These are phyloP conservation scores for Mormyrus iriodes DNA, from an alignment of 2,113 vertebrate genomes.

Conservation along the genomic window DNA sequence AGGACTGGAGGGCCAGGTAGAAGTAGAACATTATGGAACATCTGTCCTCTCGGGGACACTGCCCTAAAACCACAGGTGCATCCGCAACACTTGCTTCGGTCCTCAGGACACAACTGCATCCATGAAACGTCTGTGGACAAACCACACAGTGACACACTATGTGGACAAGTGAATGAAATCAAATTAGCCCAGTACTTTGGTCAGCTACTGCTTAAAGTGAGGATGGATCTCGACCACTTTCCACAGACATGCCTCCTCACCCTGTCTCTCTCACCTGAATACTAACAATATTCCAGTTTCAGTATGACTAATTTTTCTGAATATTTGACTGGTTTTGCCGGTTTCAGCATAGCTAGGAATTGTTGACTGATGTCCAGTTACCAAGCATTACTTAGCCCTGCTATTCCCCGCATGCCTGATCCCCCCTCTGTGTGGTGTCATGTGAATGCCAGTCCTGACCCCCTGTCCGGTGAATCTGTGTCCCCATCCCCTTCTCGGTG, in stretches of 20 bases:
- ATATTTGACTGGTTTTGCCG: neutral
- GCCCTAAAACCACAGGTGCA: slow-evolving; percentile 57
- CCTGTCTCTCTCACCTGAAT: neutral
- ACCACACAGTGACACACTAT: neutral
- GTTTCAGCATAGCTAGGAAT: neutral
- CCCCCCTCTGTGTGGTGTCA: neutral
- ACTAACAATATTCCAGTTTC: neutral
- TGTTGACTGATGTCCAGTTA: neutral
- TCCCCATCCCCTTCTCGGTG: neutral
- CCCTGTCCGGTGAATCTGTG: too few species aligned
- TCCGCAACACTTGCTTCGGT: slow-evolving; percentile 44
- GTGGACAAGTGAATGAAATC: neutral
- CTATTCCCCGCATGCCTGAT: neutral
- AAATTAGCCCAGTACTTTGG: neutral
- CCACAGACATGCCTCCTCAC: neutral
- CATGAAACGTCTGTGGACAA: slow-evolving; percentile 47
- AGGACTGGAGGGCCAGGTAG: slow-evolving; percentile 55
- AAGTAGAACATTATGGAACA: slow-evolving; percentile 62
- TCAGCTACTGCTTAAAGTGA: neutral
- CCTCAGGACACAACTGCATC: slow-evolving; percentile 60
- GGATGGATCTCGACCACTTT: neutral
- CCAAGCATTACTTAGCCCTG: neutral
- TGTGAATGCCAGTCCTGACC: neutral
- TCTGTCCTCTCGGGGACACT: slow-evolving; percentile 51
- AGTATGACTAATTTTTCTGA: neutral